Percentiles rank a stretch among this genome's conserved stretches.
phyloP scores from a whole-genome alignment of 2,797 vertebrate genomes.

The Schizopygopsis malacanthus region DNA sequence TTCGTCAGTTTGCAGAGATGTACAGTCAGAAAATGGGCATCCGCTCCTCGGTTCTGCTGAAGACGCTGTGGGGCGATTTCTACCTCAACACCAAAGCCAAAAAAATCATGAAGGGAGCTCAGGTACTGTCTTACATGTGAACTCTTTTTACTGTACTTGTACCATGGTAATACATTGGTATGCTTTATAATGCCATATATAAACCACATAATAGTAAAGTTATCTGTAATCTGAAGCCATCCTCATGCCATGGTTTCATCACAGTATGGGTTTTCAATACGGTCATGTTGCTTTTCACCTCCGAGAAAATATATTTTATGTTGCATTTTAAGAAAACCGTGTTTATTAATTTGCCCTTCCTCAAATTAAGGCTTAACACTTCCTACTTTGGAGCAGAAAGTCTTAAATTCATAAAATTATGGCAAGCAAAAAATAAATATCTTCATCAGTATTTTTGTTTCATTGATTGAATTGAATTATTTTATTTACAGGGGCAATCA shows the following conservation, averaged over 20 bases:
- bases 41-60: slow-evolving; percentile 83
- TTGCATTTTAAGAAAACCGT: neutral
- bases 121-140: slow-evolving; percentile 75
- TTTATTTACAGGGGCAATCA: too few relatives aligned
- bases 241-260: neutral
- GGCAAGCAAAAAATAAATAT: neutral
- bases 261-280: neutral
- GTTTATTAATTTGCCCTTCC: neutral
- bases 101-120: slow-evolving; percentile 95
- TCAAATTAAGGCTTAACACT: neutral
- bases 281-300: neutral
- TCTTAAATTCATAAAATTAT: neutral
- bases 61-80: slow-evolving; percentile 97
- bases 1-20: slow-evolving; percentile 91
- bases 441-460: neutral
- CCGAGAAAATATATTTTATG: neutral
- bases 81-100: slow-evolving; percentile 92
- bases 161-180: neutral
- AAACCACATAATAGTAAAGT: neutral
- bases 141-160: neutral
- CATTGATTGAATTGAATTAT: too few relatives aligned
- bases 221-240: neutral
- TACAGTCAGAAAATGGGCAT: slow-evolving; percentile 94
- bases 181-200: neutral
- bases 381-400: neutral